phyloP scores from a whole-genome alignment of 1,140 invertebrate genomes.

The Babylonia areolata region DNA sequence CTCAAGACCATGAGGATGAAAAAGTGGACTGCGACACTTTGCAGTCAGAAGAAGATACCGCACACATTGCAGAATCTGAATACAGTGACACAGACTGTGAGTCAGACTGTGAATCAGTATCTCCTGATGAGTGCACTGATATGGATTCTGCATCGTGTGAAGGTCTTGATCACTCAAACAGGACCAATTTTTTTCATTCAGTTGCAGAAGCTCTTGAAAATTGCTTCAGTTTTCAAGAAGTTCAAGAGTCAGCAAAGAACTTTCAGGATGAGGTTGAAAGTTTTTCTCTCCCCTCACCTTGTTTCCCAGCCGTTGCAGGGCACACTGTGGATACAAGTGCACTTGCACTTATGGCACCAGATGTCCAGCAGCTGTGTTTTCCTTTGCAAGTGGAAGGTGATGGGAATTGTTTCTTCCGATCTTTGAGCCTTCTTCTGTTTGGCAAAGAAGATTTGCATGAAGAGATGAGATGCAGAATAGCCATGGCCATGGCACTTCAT shows the following conservation, averaged over 20 bases:
- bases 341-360: not conserved
- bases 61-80: no score
- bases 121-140: no score
- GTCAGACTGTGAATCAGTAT: no score
- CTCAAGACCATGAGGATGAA: no score
- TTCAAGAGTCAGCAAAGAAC: not conserved
- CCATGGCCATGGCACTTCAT: not conserved
- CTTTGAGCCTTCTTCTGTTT: not conserved
- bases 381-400: not conserved
- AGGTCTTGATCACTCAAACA: no score
- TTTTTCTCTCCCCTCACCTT: not conserved
- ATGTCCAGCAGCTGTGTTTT: not conserved
- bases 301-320: not conserved
- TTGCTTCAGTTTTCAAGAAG: not conserved
- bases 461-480: not conserved
- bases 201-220: not conserved
- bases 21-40: no score
- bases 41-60: no score
- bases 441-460: not conserved
- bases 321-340: not conserved
- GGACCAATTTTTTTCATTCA: no score
- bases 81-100: no score
- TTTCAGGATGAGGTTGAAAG: not conserved
- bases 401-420: slow-evolving; percentile 11
- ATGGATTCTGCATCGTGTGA: no score